These are phyloP conservation scores for Acinonyx jubatus DNA, from an alignment of 2,113 vertebrate genomes.

Conservation along the genomic window DNA sequence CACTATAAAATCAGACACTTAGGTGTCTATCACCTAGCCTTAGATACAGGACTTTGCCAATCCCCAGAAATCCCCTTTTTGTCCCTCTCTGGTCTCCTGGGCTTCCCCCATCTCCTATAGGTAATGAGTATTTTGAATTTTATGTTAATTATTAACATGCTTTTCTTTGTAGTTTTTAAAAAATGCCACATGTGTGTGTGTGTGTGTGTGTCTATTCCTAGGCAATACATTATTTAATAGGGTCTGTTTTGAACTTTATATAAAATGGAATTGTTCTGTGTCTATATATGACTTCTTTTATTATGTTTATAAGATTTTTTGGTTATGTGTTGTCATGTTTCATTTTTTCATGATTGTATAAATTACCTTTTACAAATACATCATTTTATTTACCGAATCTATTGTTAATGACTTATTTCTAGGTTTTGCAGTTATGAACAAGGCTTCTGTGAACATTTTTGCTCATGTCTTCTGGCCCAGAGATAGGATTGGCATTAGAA, in stretches of 20 bases:
- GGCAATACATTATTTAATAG: neutral
- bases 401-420: constrained; percentile 12
- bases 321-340: neutral
- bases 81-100: neutral
- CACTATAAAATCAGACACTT: neutral
- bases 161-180: neutral
- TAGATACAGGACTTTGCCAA: neutral
- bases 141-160: neutral
- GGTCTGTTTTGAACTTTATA: neutral
- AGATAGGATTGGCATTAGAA: neutral
- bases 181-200: neutral
- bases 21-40: neutral
- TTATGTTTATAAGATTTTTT: constrained; percentile 15
- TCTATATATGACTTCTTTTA: neutral
- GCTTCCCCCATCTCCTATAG: neutral
- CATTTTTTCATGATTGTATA: constrained; percentile 19
- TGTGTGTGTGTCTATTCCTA: neutral
- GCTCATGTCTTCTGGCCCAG: neutral
- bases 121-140: neutral
- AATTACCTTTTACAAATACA: neutral
- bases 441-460: neutral
- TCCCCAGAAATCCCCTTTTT: neutral
- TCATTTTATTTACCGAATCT: constrained; percentile 27
- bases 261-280: neutral
- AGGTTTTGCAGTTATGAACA: neutral